Base-by-base conservation (phyloP, 2,113 vertebrate species). In the Sebastes schlegelii region DNA sequence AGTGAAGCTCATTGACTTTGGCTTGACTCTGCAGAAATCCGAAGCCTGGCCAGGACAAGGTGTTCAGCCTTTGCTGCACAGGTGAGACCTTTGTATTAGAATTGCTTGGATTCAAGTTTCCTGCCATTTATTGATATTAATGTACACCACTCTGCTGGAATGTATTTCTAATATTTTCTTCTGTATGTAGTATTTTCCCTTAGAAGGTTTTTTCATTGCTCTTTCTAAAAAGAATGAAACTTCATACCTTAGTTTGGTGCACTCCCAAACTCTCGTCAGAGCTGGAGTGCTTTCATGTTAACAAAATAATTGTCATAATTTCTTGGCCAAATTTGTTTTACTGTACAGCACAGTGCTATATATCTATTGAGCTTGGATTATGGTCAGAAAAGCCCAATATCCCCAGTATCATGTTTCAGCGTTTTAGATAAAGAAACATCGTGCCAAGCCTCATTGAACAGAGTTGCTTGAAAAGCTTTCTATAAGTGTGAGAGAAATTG, bases 1-100 rank as follows among this genome's bases (percentile, higher is more conserved):
- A 19, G 43, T 51, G 55, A 79, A 69, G 26, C 8, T 79, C 11
- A 69, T 69, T 11, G 65, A 69, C 26, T 69, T 69, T 61, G 76
- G 65, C 45, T 51, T 69, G 43, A 3, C 7, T 61, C 23, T 78
- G 1, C 5, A 21, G 17, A 78, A 2, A 40, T 42, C 17, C 0
- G 54, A 78, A 52, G 48, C 5, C 45, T 4, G 2, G 10, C 9
- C 2, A 6, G 58, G 45, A 13, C 2, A 6, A 4, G 1, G 0
- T 8, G 43, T 74, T 13, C 72, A 74, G 72, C 16, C 72, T 14
- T 7, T 62, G 40, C 14, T 45, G 16, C 3, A 63, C 6, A n/a
- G 72, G 72, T 74, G 17, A 51, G 58, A 51, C 17, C 16, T 54
- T 40, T 70, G 19, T 10, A 8, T 68, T 10, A 51, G 3, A 49